Evolutionary conservation across 2,113 vertebrate genomes (phyloP).

Genomic region (Cheilinus undulatus): DNA sequence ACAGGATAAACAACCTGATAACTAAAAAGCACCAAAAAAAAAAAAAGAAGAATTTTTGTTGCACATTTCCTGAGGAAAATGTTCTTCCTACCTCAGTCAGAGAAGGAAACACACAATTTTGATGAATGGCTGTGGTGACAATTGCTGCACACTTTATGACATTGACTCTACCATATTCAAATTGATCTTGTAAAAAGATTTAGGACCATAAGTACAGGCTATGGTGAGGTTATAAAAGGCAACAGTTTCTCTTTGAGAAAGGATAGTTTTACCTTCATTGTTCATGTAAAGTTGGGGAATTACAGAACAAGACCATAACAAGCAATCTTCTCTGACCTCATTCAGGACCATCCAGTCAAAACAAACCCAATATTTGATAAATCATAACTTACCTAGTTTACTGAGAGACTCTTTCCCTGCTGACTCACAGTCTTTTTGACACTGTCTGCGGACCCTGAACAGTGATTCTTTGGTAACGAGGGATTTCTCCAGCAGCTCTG

Average conservation of each 20-base stretch:
- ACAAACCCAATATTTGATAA: neutral
- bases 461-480: constrained; percentile 83
- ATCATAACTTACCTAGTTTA: constrained; percentile 65
- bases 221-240: neutral
- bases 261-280: neutral
- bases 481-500: constrained; percentile 89
- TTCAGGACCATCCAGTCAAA: neutral
- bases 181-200: neutral
- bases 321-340: neutral
- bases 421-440: constrained; percentile 75
- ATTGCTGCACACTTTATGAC: neutral
- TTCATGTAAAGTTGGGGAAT: neutral
- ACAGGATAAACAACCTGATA: neutral
- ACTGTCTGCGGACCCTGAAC: constrained; percentile 76
- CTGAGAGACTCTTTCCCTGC: constrained; percentile 59
- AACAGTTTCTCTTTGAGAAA: neutral
- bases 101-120: neutral
- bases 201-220: neutral
- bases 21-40: neutral
- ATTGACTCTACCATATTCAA: neutral
- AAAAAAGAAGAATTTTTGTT: too few relatives aligned
- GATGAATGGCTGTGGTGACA: neutral
- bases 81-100: neutral
- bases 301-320: neutral
- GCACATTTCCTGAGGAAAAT: neutral